These are phyloP conservation scores for Tortricodes alternella DNA, from an alignment of 2,888 invertebrate species.

Conservation along the genomic window DNA sequence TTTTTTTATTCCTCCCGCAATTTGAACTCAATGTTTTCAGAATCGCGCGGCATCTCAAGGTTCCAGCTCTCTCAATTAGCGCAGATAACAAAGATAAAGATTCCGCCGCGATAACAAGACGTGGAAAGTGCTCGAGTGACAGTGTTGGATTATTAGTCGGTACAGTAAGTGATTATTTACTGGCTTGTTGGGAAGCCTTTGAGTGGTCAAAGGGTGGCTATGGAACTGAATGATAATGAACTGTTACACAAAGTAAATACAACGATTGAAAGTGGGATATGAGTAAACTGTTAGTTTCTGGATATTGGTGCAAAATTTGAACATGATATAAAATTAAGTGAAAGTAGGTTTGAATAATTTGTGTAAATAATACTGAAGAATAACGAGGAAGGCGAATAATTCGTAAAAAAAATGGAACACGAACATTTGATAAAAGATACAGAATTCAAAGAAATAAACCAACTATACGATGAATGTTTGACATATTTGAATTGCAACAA, in stretches of 20 bases:
- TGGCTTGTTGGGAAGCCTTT: too few species aligned
- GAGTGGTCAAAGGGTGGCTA: too few species aligned
- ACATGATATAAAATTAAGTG: not conserved
- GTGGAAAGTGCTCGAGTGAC: slow-evolving; percentile 8
- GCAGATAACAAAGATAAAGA: slow-evolving; percentile 45
- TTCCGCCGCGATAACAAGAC: slow-evolving; percentile 36
- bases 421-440: slow-evolving; percentile 38
- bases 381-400: not conserved
- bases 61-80: slow-evolving; percentile 50
- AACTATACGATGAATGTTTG: slow-evolving; percentile 70
- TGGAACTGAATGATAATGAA: too few species aligned
- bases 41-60: slow-evolving; percentile 48
- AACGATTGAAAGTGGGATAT: too few species aligned
- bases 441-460: slow-evolving; percentile 62
- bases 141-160: not conserved
- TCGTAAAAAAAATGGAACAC: slow-evolving; percentile 40
- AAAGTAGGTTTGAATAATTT: not conserved
- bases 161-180: not conserved
- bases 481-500: slow-evolving; percentile 53
- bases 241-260: too few species aligned
- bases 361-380: not conserved
- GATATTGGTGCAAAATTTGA: too few species aligned
- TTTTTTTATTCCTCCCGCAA: too few species aligned
- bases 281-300: too few species aligned
- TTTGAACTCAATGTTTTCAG: slow-evolving; percentile 32